Evolutionary conservation across 2,113 vertebrate species (phyloP).

Genomic region (Strix uralensis): DNA sequence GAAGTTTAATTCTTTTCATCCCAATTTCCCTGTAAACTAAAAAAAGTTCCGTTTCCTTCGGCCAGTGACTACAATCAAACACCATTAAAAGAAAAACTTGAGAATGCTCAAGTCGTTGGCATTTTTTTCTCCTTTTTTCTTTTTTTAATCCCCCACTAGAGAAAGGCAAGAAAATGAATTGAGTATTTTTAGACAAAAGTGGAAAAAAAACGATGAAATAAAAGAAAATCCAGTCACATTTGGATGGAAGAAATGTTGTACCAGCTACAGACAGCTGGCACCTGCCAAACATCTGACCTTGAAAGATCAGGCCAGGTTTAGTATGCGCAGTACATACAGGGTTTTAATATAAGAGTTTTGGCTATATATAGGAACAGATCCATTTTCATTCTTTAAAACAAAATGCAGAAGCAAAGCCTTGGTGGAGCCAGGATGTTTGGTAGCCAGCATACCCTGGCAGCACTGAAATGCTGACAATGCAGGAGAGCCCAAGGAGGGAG

Average conservation of each 20-base stretch:
- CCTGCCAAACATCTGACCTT: conserved; percentile 40
- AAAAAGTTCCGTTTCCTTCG: not conserved
- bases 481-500: not conserved
- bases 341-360: not conserved
- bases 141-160: not conserved
- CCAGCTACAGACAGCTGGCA: conserved; percentile 9
- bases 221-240: not conserved
- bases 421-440: not conserved
- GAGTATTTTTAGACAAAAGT: not conserved
- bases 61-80: not conserved
- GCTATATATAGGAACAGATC: not conserved
- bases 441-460: not conserved
- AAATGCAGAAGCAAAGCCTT: not conserved
- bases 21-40: not conserved
- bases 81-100: not conserved
- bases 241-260: not conserved
- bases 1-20: not conserved
- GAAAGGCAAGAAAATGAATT: not conserved
- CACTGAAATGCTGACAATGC: not conserved
- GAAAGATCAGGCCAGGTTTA: conserved; percentile 34
- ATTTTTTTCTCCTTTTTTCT: not conserved
- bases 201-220: not conserved
- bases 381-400: not conserved
- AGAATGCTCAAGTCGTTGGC: not conserved
- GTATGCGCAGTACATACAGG: not conserved